phyloP scores from a whole-genome alignment of 2,113 vertebrate genomes.

The Leiothrix lutea region DNA sequence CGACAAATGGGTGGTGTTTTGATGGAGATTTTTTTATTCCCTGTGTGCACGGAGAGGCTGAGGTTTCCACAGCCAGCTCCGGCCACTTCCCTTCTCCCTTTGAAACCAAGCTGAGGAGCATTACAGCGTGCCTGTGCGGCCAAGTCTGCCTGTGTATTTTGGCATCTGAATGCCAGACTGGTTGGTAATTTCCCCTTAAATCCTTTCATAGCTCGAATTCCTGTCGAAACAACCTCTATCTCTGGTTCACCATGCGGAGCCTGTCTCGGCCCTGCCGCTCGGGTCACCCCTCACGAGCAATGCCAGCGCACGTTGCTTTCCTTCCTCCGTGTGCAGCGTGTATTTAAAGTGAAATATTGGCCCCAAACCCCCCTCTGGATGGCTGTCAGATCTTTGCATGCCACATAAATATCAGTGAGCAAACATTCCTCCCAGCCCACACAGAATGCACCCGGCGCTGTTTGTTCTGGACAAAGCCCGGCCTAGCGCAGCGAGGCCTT shows the following conservation, averaged over 20 bases:
- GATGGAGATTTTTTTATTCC: background rate
- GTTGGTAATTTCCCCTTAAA: conserved; percentile 56
- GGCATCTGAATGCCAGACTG: background rate
- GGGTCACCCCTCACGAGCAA: background rate
- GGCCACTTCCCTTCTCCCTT: background rate
- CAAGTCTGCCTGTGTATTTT: conserved; percentile 27
- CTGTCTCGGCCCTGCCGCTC: background rate
- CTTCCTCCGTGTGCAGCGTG: background rate
- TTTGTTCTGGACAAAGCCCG: conserved; percentile 52
- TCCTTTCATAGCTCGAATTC: conserved; percentile 45
- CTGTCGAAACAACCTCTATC: conserved; percentile 4
- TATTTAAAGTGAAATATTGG: conserved; percentile 30
- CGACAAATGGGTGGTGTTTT: background rate
- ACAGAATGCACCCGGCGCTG: conserved; percentile 59
- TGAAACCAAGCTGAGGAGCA: conserved; percentile 6
- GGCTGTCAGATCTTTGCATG: conserved; percentile 65
- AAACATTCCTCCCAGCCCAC: conserved; percentile 66
- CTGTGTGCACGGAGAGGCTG: background rate
- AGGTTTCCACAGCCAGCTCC: background rate
- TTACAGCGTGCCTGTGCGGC: background rate
- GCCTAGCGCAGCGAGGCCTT: background rate
- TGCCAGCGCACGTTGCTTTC: background rate
- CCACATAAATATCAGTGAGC: conserved; percentile 62
- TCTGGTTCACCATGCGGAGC: background rate
- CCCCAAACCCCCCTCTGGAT: background rate